Percentiles rank a stretch among this genome's conserved stretches.
phyloP scores from a whole-genome alignment of 2,113 vertebrate genomes.

The Saiga tatarica region DNA sequence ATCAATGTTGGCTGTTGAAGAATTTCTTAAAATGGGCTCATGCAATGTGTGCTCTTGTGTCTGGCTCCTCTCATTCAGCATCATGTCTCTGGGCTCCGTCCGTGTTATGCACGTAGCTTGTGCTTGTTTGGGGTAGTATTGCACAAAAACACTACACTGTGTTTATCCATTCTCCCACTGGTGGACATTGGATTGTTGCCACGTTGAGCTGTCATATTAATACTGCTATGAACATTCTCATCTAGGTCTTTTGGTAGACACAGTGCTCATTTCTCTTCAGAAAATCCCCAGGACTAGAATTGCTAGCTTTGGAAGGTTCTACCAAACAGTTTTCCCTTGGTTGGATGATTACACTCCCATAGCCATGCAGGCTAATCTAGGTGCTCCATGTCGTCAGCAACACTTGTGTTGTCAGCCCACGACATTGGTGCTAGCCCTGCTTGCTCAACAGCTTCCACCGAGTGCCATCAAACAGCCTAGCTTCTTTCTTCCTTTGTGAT shows the following conservation, averaged over 20 bases:
- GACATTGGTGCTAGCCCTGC: not conserved
- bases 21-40: not conserved
- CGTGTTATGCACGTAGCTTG: not conserved
- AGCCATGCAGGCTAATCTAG: fast-evolving
- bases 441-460: not conserved
- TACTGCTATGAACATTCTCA: not conserved
- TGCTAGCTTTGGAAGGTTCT: not conserved
- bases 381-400: fast-evolving
- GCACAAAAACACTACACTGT: fast-evolving
- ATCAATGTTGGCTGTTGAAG: not conserved
- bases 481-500: not conserved
- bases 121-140: not conserved
- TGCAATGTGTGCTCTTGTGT: not conserved
- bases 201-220: not conserved
- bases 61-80: not conserved
- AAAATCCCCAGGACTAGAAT: not conserved
- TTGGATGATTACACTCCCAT: fast-evolving
- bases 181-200: not conserved
- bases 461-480: too few species aligned
- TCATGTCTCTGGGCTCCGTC: not conserved
- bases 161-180: not conserved
- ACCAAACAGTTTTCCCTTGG: not conserved
- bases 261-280: not conserved
- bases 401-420: fast-evolving
- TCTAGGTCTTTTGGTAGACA: not conserved